These are phyloP conservation scores for Hymenopus coronatus DNA, from an alignment of 2,888 invertebrate species.

Conservation along the genomic window DNA sequence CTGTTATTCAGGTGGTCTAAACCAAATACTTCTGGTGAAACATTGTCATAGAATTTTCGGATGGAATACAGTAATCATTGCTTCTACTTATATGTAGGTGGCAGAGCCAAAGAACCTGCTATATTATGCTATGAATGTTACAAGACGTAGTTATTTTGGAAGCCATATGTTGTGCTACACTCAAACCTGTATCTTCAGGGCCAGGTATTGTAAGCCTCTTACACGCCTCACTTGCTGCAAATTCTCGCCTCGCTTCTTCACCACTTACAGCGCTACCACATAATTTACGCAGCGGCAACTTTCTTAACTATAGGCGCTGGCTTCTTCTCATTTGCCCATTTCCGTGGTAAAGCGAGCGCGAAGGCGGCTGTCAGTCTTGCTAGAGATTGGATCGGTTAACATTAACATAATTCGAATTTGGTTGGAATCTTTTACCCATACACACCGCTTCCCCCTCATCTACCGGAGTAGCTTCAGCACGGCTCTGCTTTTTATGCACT, in stretches of 20 bases:
- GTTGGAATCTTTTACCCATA: neutral
- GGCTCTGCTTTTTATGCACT: neutral
- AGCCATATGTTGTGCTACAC: no score
- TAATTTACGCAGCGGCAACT: neutral
- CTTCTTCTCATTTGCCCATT: neutral
- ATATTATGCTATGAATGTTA: no score
- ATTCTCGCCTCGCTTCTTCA: neutral
- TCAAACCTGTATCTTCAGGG: no score
- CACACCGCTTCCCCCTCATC: neutral
- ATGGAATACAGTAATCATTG: no score
- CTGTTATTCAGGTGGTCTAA: no score
- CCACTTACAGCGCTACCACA: neutral
- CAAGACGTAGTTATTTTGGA: no score
- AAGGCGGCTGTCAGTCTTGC: neutral
- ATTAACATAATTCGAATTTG: slow-evolving; percentile 3
- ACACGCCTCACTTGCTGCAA: neutral
- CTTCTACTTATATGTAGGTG: no score
- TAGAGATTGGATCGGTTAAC: neutral
- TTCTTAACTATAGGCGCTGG: neutral
- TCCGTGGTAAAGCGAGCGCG: neutral
- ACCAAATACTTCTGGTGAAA: no score
- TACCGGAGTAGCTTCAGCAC: neutral
- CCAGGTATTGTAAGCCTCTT: no score
- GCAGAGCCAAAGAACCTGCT: no score
- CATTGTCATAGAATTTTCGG: no score